phyloP scores from a whole-genome alignment of 2,797 vertebrate genomes.

The Danio aesculapii region DNA sequence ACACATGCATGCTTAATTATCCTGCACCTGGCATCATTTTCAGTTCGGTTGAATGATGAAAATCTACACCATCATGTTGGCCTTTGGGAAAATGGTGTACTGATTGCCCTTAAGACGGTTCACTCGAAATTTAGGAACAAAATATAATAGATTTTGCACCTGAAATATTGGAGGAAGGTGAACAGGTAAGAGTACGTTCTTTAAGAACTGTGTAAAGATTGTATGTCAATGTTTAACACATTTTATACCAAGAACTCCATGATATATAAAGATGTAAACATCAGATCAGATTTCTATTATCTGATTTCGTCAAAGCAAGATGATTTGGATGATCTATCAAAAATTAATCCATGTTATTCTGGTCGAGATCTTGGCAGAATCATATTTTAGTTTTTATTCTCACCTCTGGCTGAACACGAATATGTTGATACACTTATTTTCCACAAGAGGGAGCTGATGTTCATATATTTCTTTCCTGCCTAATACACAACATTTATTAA shows the following conservation, averaged over 20 bases:
- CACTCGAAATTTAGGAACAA: no score
- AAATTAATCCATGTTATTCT: neutral
- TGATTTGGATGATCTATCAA: no score
- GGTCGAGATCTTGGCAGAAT: neutral
- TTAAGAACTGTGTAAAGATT: neutral
- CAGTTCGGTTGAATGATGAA: neutral
- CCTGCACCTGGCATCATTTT: slow-evolving; percentile 4
- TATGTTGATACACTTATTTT: neutral
- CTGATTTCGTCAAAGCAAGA: no score
- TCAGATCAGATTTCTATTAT: neutral
- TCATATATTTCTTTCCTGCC: neutral
- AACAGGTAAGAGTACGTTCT: neutral
- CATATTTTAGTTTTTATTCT: neutral
- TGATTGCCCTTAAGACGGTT: neutral
- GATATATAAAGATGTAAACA: neutral
- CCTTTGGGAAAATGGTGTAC: neutral
- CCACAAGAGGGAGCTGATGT: slow-evolving; percentile 2
- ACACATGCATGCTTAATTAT: neutral
- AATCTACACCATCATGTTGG: neutral
- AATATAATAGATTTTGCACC: neutral
- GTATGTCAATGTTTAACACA: neutral
- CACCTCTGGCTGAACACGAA: neutral
- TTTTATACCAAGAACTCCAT: no score
- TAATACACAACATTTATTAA: neutral
- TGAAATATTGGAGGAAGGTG: neutral